Conservation (phyloP, 2,113 vertebrate genomes). For the Oreotrochilus melanogaster region DNA sequence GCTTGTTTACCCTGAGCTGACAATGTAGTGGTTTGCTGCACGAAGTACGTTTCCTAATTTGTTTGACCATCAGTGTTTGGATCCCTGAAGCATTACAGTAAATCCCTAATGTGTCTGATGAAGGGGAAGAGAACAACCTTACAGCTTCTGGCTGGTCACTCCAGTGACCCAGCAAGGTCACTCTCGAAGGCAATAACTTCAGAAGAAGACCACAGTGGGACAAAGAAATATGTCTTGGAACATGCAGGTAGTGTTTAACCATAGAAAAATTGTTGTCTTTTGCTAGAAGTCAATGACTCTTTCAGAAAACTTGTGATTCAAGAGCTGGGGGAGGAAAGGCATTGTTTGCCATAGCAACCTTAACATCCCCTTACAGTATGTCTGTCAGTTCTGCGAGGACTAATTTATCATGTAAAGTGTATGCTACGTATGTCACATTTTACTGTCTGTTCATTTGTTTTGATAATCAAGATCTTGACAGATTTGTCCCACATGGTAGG, state of each 20-base stretch:
- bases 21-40: neutral
- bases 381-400: conserved; percentile 45
- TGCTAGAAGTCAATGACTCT: conserved; percentile 15
- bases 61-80: neutral
- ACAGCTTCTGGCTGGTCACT: neutral
- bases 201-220: neutral
- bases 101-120: neutral
- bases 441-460: conserved; percentile 79
- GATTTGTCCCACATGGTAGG: conserved; percentile 72
- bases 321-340: conserved; percentile 7
- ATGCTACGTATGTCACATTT: conserved; percentile 72
- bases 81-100: neutral
- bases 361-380: conserved; percentile 64
- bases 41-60: neutral
- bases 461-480: conserved; percentile 80
- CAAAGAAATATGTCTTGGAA: conserved; percentile 3
- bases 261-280: conserved; percentile 38
- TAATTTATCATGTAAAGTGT: conserved; percentile 78
- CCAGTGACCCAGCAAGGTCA: neutral
- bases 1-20: neutral
- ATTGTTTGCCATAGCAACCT: conserved; percentile 76
- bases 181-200: conserved; percentile 35
- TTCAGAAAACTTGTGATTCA: conserved; percentile 42
- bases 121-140: neutral
- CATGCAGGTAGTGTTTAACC: conserved; percentile 6